A percentile compares a stretch with the other conserved stretches of the same genome.
These are phyloP conservation scores for Aplochiton taeniatus DNA, from an alignment of 2,797 vertebrate genomes.

Conservation along the genomic window DNA sequence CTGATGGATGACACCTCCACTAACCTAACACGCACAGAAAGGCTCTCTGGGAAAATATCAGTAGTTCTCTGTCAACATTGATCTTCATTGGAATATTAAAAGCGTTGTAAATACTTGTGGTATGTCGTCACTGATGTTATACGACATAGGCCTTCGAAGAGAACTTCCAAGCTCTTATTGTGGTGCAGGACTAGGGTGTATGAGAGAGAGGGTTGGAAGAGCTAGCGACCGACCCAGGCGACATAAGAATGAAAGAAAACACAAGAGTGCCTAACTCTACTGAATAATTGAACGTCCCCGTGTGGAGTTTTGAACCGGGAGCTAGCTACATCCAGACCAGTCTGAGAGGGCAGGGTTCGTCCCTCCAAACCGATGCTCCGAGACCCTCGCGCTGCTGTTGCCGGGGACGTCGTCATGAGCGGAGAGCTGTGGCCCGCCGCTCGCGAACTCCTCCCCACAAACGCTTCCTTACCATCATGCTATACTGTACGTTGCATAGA, in stretches of 20 bases:
- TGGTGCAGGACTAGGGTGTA: conserved; percentile 39
- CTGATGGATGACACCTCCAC: conserved; percentile 49
- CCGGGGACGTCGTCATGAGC: conserved; percentile 59
- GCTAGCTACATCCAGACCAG: conserved; percentile 19
- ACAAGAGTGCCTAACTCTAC: conserved; percentile 32
- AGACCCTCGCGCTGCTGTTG: conserved; percentile 34
- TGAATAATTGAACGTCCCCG: conserved; percentile 61
- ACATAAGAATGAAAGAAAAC: conserved; percentile 26
- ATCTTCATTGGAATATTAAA: conserved; percentile 9
- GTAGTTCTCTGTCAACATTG: conserved; percentile 4
- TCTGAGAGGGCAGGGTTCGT: conserved; percentile 29
- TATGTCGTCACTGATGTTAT: not conserved
- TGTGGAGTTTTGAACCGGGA: conserved; percentile 40
- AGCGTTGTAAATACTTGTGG: conserved; percentile 21
- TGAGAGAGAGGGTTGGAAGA: conserved; percentile 22
- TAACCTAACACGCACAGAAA: conserved; percentile 9
- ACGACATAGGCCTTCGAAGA: conserved; percentile 36
- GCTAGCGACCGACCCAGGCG: conserved; percentile 44
- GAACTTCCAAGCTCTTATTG: conserved; percentile 14
- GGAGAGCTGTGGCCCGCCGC: conserved; percentile 29
- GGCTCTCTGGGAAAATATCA: conserved; percentile 5
- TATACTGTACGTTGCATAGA: conserved; percentile 80
- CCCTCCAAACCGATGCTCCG: conserved; percentile 34
- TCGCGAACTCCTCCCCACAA: conserved; percentile 34
- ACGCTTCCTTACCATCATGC: conserved; percentile 70